Conservation (phyloP, 2,113 vertebrate genomes). For the Pleuronectes platessa region DNA sequence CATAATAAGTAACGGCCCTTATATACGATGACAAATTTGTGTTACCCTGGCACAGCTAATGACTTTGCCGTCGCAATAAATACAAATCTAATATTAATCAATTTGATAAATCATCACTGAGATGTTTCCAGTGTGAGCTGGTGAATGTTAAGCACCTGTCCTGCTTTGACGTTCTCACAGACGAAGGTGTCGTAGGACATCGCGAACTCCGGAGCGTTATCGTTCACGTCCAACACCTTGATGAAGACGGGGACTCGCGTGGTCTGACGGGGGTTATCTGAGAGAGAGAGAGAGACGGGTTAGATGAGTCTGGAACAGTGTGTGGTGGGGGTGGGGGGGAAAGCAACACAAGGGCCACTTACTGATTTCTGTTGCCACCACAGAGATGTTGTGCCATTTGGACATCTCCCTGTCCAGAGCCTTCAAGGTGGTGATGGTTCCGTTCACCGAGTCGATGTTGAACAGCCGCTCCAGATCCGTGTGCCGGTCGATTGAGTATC, state of each 20-base stretch:
- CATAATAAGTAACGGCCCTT: no score
- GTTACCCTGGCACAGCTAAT: no score
- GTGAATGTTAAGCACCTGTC: constrained; percentile 84
- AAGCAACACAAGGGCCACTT: background rate
- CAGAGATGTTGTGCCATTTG: constrained; percentile 95
- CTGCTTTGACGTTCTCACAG: constrained; percentile 95
- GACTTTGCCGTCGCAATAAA: no score
- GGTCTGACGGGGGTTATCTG: constrained; percentile 91
- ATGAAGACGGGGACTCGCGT: constrained; percentile 93
- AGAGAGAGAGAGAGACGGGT: background rate
- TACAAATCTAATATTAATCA: background rate
- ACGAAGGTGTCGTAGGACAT: constrained; percentile 97
- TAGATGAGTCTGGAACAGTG: accelerated
- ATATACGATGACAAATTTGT: no score
- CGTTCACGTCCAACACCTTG: constrained; percentile 94
- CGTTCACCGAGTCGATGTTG: constrained; percentile 91
- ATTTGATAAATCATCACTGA: no score
- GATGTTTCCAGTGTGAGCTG: background rate
- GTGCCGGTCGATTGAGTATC: constrained; percentile 94
- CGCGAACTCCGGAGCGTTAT: constrained; percentile 95
- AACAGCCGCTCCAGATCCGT: constrained; percentile 94
- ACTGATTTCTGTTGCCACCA: constrained; percentile 96
- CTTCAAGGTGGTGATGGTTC: constrained; percentile 92
- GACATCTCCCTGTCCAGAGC: constrained; percentile 92
- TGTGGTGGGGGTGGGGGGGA: no score